Base-by-base conservation (phyloP, 2,888 invertebrate genomes). In the Drosophila emarginata region DNA sequence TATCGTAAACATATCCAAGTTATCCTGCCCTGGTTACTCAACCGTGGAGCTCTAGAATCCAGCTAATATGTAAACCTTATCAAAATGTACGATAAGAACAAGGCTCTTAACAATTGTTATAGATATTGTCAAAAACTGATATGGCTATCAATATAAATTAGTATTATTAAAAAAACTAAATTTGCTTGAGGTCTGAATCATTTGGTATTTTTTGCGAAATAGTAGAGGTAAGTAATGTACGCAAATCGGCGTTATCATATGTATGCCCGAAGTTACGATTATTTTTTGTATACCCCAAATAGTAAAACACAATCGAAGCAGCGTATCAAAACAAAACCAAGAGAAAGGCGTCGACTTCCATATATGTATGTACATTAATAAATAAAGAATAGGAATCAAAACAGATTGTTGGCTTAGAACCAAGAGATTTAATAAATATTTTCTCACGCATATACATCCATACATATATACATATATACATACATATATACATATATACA, bases 1-100 rank as follows among this genome's bases (percentile, higher is more conserved):
- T 91, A 89, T 68, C 66, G 78, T 0, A 87, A 84, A 54, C 89
- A 91, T 56, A 80, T 90, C 12, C 77, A 87, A 63, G 37, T 51
- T 0, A 53, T 90, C 4, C 23, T 91, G 6, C 90, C 90, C 1
- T 91, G 90, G 89, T 40, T 91, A 26, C 77, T 86, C 28, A 79
- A 86, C 64, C 80, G 80, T n/a, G 90, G 90, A 4, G 76, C 73
- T 5, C 67, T 89, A 26, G 83, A 85, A 40, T 4, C 64, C 32
- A 65, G 52, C 23, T 52, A 61, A 61, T 11, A 45, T n/a, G 12
- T 37, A 12, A 4, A 37, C n/a, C 37, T n/a, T 40, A 40, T 40
- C 37, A 40, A 7, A 3, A 21, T 12, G 9, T 1, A 9, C 45
- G 45, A 45, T 45, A 45, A 21, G 45, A 21, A 12, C 18, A 18